Evolutionary conservation across 1,140 invertebrate genomes (phyloP).

Genomic region (Teleopsis dalmanni): DNA sequence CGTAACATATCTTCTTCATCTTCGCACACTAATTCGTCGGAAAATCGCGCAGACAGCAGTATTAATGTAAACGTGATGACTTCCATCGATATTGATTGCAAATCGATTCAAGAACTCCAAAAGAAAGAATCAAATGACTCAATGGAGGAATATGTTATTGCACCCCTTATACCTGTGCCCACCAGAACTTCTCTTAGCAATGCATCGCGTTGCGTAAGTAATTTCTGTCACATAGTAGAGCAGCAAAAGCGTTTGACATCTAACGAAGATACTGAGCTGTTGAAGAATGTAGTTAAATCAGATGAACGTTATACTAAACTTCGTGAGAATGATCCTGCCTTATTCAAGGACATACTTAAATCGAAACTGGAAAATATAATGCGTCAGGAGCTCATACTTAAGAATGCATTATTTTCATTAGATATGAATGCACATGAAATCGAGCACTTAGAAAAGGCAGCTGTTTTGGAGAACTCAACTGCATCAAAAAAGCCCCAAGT

Average conservation of each 20-base stretch:
- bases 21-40: not conserved
- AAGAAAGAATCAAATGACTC: not conserved
- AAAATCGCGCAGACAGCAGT: not conserved
- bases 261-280: constrained; percentile 7
- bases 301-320: constrained; percentile 10
- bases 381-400: constrained; percentile 11
- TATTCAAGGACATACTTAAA: constrained; percentile 11
- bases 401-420: constrained; percentile 2
- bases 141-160: constrained; percentile 9
- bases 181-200: not conserved
- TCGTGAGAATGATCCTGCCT: constrained; percentile 12
- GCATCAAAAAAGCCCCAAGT: constrained; percentile 9
- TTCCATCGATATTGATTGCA: not conserved
- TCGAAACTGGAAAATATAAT: constrained; percentile 17
- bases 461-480: not conserved
- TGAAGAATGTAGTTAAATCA: constrained; percentile 11
- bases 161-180: constrained; percentile 4
- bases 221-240: constrained; percentile 1
- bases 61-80: not conserved
- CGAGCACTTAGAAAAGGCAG: not conserved
- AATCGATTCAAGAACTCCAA: too few species aligned
- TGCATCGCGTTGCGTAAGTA: not conserved
- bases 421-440: not conserved
- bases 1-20: constrained; percentile 12
- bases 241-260: not conserved